phyloP scores from a whole-genome alignment of 2,113 vertebrate species.

The Strix uralensis region DNA sequence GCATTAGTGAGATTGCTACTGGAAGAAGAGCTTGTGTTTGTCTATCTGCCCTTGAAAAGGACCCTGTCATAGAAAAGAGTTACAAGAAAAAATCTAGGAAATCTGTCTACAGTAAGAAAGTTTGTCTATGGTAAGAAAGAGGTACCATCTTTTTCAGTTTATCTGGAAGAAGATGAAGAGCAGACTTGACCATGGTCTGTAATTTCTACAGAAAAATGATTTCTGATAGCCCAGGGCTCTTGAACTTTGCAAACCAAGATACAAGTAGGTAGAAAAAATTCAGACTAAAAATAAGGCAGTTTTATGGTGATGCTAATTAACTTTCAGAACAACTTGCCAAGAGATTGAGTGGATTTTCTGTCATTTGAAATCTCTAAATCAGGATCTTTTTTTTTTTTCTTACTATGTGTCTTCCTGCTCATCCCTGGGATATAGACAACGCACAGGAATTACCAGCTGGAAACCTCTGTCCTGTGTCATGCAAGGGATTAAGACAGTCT shows the following conservation, averaged over 20 bases:
- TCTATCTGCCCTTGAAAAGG: not conserved
- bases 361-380: conserved; percentile 15
- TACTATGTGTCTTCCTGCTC: not conserved
- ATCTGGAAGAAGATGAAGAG: not conserved
- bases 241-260: conserved; percentile 15
- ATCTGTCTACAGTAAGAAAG: not conserved
- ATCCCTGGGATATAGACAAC: not conserved
- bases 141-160: not conserved
- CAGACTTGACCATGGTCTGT: not conserved
- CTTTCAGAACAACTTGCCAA: conserved; percentile 23
- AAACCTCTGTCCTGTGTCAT: not conserved
- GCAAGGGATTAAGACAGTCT: not conserved
- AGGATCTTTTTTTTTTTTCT: not conserved
- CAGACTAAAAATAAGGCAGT: not conserved
- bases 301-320: not conserved
- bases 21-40: not conserved
- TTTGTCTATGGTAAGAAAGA: not conserved
- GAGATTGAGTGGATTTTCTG: conserved; percentile 4
- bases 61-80: not conserved
- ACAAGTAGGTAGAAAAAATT: not conserved
- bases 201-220: not conserved
- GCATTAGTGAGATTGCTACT: not conserved
- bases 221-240: not conserved
- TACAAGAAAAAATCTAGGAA: not conserved
- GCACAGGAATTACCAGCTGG: not conserved